Evolutionary conservation across 2,113 vertebrate species (phyloP), one percentile per base, ranked within the genome.

Genomic region (Asarcornis scutulata): DNA sequence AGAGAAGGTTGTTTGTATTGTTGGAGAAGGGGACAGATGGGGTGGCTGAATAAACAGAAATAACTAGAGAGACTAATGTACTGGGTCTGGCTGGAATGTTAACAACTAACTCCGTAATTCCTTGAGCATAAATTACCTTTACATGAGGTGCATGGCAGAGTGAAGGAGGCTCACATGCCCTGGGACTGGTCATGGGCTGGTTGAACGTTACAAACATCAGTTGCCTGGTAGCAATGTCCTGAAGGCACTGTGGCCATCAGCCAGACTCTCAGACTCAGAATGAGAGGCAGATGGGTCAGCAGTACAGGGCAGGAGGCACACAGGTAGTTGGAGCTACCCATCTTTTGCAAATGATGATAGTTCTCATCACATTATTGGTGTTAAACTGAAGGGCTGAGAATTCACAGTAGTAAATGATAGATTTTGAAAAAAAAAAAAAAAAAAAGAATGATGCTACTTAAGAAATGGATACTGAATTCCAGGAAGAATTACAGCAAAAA

Each of bases 241-340:
- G 67, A 76, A 34, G 1, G 17, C 40, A 23, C 23, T 31, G 46
- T 1, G 5, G 53, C 11, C 20, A 13, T 18, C 31, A 56, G 9
- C 27, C 40, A 74, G n/a, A 27, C 21, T 67, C 5, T 18, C 25
- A 2, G 40, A 29, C 67, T 48, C 29, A 31, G 32, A 60, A 38
- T 9, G 38, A 88, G 59, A 64, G 27, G 23, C 17, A 59, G 77
- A 29, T 72, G 22, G 11, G 31, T 36, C 64, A 81, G 29, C 76
- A 88, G 66, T 1, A 2, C 56, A 67, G 36, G 32, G 72, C 16
- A 58, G 59, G n/a, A 62, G 23, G 15, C 1, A 0, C 5, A 34
- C 4, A 2, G 27, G 2, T 32, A 27, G 25, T 16, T 60, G 67
- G 34, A 93, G 17, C 34, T 66, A n/a, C n/a, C n/a, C 26, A 44